phyloP scores from a whole-genome alignment of 1,140 invertebrate species.

The Apis dorsata region DNA sequence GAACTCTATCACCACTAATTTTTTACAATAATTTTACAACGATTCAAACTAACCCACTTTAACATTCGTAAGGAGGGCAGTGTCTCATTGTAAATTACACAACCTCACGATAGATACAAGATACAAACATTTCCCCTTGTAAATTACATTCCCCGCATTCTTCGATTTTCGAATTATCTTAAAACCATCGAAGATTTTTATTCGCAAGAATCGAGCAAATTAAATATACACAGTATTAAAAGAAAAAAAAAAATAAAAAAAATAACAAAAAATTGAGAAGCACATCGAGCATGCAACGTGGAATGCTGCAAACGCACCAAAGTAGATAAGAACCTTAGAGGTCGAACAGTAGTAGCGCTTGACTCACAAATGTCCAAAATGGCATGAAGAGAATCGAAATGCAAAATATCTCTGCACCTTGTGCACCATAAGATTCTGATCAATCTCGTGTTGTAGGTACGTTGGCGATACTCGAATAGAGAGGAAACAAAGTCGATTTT shows the following conservation, averaged over 20 bases:
- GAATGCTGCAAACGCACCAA: conserved; percentile 51
- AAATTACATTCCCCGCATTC: too few species aligned
- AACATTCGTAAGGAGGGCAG: too few species aligned
- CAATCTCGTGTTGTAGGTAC: conserved; percentile 67
- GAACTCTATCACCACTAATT: too few species aligned
- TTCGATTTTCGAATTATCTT: too few species aligned
- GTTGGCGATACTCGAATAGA: conserved; percentile 75
- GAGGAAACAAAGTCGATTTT: conserved; percentile 76
- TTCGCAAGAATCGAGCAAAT: too few species aligned
- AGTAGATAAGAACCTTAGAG: conserved; percentile 56
- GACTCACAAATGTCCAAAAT: conserved; percentile 53
- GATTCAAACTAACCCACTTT: too few species aligned
- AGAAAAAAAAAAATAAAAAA: conserved; percentile 25
- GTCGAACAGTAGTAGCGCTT: conserved; percentile 58
- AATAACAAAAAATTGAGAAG: conserved; percentile 19
- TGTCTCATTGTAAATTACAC: too few species aligned
- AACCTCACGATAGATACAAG: too few species aligned
- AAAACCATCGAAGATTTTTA: too few species aligned
- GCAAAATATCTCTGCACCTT: not conserved
- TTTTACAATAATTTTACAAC: too few species aligned
- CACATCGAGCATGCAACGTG: conserved; percentile 53
- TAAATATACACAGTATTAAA: not conserved
- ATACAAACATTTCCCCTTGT: too few species aligned
- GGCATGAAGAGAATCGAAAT: conserved; percentile 54
- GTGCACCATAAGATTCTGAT: conserved; percentile 11